Percentiles rank a stretch among this genome's conserved stretches.
Evolutionary conservation across 1,140 invertebrate genomes (phyloP).

Genomic region (Bombus polaris): DNA sequence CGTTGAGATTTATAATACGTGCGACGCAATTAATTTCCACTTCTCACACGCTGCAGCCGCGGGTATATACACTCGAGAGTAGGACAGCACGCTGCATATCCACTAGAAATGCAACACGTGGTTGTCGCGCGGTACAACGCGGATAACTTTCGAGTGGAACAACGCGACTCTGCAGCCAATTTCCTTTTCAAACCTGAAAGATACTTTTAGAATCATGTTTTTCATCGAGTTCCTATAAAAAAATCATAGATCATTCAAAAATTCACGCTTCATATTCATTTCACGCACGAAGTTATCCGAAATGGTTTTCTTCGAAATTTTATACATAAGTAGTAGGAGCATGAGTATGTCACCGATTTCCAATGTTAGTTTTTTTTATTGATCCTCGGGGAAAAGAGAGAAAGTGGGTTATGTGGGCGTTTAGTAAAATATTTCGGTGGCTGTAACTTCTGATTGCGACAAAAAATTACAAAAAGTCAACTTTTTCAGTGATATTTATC

Average conservation of each 20-base stretch:
- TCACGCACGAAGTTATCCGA: not conserved
- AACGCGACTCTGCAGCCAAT: not conserved
- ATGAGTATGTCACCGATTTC: not conserved
- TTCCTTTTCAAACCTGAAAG: not conserved
- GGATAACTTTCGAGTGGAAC: constrained; percentile 22
- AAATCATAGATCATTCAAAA: not conserved
- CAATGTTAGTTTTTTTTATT: not conserved
- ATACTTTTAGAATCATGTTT: not conserved
- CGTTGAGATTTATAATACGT: not conserved
- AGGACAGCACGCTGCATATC: constrained; percentile 44
- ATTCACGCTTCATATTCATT: not conserved
- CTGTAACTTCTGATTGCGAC: not conserved
- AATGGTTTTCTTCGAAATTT: not conserved
- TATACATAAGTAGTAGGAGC: not conserved
- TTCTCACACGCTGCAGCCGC: not conserved
- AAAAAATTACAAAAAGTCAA: not conserved
- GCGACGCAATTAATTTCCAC: constrained; percentile 29
- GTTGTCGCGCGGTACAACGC: constrained; percentile 59
- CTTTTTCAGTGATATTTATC: not conserved
- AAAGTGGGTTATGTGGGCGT: too few species aligned
- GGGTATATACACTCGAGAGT: constrained; percentile 10
- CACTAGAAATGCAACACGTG: constrained; percentile 67
- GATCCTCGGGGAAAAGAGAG: not conserved
- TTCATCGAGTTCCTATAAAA: not conserved
- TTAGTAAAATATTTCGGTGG: not conserved